Percentiles rank a stretch among this genome's conserved stretches.
These are phyloP conservation scores for Erebia ligea DNA, from an alignment of 2,888 invertebrate genomes.

Conservation along the genomic window DNA sequence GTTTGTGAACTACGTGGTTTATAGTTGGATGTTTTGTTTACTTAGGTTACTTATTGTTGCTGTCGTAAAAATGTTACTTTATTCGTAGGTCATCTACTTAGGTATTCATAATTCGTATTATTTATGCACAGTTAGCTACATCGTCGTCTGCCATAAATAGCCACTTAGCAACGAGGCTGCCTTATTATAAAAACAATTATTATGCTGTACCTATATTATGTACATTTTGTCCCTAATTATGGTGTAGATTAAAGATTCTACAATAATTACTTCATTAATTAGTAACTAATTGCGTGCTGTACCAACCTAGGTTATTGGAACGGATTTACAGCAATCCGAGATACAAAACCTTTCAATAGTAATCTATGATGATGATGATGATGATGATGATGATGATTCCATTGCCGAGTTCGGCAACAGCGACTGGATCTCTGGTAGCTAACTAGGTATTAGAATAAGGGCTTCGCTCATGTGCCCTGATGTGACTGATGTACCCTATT, in stretches of 20 bases:
- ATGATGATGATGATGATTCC: no score
- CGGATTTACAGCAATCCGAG: not conserved
- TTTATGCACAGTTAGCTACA: not conserved
- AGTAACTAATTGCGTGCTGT: not conserved
- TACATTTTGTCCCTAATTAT: constrained; percentile 2
- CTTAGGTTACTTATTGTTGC: no score
- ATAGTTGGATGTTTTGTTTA: no score
- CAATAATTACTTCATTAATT: not conserved
- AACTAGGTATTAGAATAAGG: no score
- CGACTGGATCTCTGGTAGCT: no score
- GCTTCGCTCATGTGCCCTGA: no score
- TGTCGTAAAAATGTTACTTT: no score
- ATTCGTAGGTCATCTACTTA: no score
- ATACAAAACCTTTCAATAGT: not conserved
- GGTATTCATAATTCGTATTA: not conserved
- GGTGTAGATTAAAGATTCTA: not conserved
- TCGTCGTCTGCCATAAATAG: not conserved
- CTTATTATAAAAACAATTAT: not conserved
- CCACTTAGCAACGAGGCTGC: not conserved
- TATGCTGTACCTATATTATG: not conserved
- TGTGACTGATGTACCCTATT: no score
- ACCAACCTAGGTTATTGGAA: not conserved
- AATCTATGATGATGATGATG: no score
- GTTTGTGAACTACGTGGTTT: no score
- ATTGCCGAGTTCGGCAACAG: no score